Evolutionary conservation across 2,113 vertebrate genomes (phyloP), one percentile per base, ranked within the genome.

Genomic region (Gasterosteus aculeatus): DNA sequence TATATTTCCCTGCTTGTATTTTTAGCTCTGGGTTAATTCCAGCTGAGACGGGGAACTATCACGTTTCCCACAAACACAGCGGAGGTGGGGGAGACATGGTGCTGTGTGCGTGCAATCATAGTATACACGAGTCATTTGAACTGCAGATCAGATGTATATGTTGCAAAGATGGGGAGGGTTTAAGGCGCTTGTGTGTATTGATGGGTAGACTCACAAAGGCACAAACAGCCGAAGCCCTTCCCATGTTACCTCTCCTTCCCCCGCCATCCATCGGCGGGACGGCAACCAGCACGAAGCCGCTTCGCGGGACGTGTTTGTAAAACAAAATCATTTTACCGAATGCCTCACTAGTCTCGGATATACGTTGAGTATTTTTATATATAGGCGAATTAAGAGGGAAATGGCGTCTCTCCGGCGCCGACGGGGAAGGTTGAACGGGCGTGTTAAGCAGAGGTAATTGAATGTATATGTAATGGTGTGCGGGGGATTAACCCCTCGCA

Each of bases 361-460:
- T 66, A 67, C 38, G 60, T 78, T 2, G 77, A 86, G 74, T 61
- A 42, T 82, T 86, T 85, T 26, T 29, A 5, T 9, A 7, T 70
- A 54, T 69, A 77, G 53, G 22, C 56, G 85, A 90, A 85, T 89
- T 83, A 85, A 75, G 77, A 85, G 56, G 80, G 72, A 87, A 85
- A 80, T 78, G 68, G 72, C 71, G 84, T 85, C 83, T 79, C 78
- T 69, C 10, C 53, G 1, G 42, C 72, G 7, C 63, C 70, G 87
- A 85, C 85, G 72, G 85, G 75, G 73, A 80, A 85, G 89, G 89
- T 83, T 86, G 84, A 87, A 29, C 49, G 51, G 80, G 47, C 10
- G 31, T 91, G 88, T 91, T 92, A 90, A 88, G 74, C 87, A 78
- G 78, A 80, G 75, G 80, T 92, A 92, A 91, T 92, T 90, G 88